Percentiles rank a stretch among this genome's conserved stretches.
Evolutionary conservation across 2,888 invertebrate genomes (phyloP).

Genomic region (Tachina grossa): DNA sequence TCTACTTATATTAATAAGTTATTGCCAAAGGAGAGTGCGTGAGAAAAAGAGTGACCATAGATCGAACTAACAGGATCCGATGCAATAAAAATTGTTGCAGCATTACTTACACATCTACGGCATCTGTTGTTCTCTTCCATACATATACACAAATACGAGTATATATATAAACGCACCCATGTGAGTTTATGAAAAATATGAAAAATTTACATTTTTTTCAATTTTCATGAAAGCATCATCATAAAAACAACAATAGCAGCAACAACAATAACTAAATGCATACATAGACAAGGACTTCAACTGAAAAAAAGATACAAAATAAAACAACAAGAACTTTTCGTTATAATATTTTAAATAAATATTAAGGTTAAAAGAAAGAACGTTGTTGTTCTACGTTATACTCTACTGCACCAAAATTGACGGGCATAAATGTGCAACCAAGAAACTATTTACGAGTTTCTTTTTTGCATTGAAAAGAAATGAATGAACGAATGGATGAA

Average conservation of each 20-base stretch:
- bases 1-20: too few species aligned
- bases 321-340: conserved; percentile 33
- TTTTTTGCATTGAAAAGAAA: conserved; percentile 27
- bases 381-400: not conserved
- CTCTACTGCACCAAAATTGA: conserved; percentile 26
- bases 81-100: too few species aligned
- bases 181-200: conserved; percentile 68
- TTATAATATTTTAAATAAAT: conserved; percentile 47
- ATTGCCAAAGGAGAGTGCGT: too few species aligned
- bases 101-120: too few species aligned
- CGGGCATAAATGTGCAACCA: conserved; percentile 51
- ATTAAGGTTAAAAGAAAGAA: conserved; percentile 29
- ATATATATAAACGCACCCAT: conserved; percentile 65
- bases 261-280: conserved; percentile 16
- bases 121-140: not conserved
- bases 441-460: conserved; percentile 38
- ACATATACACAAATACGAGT: not conserved
- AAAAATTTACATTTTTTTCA: conserved; percentile 59
- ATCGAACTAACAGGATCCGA: too few species aligned
- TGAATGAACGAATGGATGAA: not conserved
- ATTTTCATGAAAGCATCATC: conserved; percentile 70
- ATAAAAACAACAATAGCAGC: conserved; percentile 38
- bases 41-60: too few species aligned
- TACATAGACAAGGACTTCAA: conserved; percentile 23
- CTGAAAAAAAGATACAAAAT: not conserved